A percentile compares a stretch with the other conserved stretches of the same genome.
phyloP scores from a whole-genome alignment of 2,888 invertebrate genomes.

The Fragum fragum region DNA sequence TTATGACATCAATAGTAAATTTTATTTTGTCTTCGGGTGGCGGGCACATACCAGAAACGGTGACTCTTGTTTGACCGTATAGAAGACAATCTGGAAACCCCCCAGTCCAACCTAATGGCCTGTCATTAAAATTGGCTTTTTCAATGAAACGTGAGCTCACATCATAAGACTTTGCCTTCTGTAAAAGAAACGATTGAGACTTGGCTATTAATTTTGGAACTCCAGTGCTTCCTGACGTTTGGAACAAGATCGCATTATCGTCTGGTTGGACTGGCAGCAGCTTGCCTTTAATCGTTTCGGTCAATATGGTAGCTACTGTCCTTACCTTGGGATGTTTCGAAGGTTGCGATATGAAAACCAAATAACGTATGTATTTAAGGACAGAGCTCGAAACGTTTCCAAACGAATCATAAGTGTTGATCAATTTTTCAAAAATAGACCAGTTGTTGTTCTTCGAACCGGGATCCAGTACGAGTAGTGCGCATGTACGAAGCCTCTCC shows the following conservation, averaged over 20 bases:
- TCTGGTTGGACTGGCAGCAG: conserved; percentile 19
- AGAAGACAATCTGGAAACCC: conserved; percentile 39
- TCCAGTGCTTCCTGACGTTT: conserved; percentile 51
- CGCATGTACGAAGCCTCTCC: conserved; percentile 35
- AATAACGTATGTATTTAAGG: conserved; percentile 33
- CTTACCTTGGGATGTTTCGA: not conserved
- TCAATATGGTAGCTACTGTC: not conserved
- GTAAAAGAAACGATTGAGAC: not conserved
- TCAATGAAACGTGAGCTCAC: not conserved
- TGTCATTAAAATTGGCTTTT: conserved; percentile 19
- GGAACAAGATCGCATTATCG: conserved; percentile 24
- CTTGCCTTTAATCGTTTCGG: not conserved
- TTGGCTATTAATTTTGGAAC: conserved; percentile 34
- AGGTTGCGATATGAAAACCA: conserved; percentile 10
- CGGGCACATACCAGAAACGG: not conserved
- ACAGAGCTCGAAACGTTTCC: conserved; percentile 25
- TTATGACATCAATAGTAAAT: conserved; percentile 19
- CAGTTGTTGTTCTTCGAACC: conserved; percentile 31
- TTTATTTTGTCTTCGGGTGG: conserved; percentile 22
- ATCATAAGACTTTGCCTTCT: not conserved
- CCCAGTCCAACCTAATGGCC: conserved; percentile 46
- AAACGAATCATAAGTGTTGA: not conserved
- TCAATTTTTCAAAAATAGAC: conserved; percentile 16
- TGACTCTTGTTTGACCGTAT: conserved; percentile 40
- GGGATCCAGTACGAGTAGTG: conserved; percentile 43